A percentile compares a stretch with the other conserved stretches of the same genome.
Conservation (phyloP, 2,888 invertebrate genomes). For the Clunio marinus region DNA sequence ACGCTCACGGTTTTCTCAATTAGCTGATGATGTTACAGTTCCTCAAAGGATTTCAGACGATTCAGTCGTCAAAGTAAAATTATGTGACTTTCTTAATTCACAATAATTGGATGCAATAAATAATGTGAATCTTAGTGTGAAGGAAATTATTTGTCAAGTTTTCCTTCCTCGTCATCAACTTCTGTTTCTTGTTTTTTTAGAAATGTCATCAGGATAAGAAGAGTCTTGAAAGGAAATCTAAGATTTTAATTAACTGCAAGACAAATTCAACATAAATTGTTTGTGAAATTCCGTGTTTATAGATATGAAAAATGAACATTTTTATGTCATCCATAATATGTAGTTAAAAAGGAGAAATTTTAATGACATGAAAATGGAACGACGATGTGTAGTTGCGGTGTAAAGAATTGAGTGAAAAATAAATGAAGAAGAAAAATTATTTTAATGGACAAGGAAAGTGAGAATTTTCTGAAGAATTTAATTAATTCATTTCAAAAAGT, state of each 20-base stretch:
- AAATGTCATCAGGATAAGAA: slow-evolving; percentile 11
- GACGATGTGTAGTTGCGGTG: too few relatives aligned
- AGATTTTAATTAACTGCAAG: neutral
- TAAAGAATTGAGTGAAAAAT: too few relatives aligned
- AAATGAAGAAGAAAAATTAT: neutral
- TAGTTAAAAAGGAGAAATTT: too few relatives aligned
- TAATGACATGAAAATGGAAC: too few relatives aligned
- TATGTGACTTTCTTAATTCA: slow-evolving; percentile 21
- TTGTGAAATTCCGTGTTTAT: too few relatives aligned
- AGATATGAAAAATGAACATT: too few relatives aligned
- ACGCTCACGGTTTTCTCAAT: neutral
- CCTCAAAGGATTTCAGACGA: neutral
- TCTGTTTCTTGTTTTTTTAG: neutral
- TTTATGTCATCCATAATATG: too few relatives aligned
- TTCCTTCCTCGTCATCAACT: too few relatives aligned
- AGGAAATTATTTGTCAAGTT: neutral
- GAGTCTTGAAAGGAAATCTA: neutral
- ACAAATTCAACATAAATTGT: too few relatives aligned
- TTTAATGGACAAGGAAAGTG: neutral
- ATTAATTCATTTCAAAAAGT: slow-evolving; percentile 24
- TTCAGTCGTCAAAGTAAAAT: neutral
- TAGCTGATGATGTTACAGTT: neutral
- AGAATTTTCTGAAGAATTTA: neutral
- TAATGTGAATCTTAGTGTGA: neutral
- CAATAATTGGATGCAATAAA: slow-evolving; percentile 17